These are phyloP conservation scores for Epirrhoe alternata DNA, from an alignment of 2,888 invertebrate genomes.

Conservation along the genomic window DNA sequence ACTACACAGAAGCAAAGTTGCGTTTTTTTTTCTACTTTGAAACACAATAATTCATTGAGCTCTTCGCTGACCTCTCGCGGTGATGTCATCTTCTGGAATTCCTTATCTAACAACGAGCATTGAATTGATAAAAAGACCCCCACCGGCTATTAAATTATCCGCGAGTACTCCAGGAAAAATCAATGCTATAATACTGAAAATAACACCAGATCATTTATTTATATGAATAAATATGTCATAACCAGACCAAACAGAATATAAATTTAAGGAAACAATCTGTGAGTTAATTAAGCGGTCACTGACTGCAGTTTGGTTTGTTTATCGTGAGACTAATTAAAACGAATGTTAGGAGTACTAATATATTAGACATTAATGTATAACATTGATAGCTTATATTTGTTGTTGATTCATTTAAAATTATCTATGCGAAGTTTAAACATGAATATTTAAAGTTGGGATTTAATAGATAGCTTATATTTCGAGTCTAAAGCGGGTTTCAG, in stretches of 20 bases:
- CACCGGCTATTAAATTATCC: not conserved
- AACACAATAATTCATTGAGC: conserved; percentile 28
- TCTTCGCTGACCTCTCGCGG: conserved; percentile 26
- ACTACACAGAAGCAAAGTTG: not conserved
- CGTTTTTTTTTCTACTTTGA: conserved; percentile 2
- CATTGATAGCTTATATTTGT: conserved; percentile 18
- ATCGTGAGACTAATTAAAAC: conserved; percentile 39
- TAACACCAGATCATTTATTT: not conserved
- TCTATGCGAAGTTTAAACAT: too few relatives aligned
- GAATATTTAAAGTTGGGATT: too few relatives aligned
- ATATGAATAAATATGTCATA: not conserved
- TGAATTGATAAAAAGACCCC: conserved; percentile 26
- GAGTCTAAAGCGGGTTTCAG: too few relatives aligned
- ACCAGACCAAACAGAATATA: not conserved
- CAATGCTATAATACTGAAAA: not conserved
- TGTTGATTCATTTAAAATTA: not conserved
- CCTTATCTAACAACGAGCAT: conserved; percentile 33
- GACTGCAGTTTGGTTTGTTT: conserved; percentile 38
- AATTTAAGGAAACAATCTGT: conserved; percentile 17
- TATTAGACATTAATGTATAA: conserved; percentile 8
- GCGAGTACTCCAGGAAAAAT: not conserved
- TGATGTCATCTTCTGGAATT: conserved; percentile 34
- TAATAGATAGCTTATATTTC: too few relatives aligned
- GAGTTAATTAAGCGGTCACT: conserved; percentile 42
- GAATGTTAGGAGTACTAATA: conserved; percentile 9